A percentile compares a stretch with the other conserved stretches of the same genome.
phyloP scores from a whole-genome alignment of 35 echinoderm and acorn worm species.

The Antedon bifida region DNA sequence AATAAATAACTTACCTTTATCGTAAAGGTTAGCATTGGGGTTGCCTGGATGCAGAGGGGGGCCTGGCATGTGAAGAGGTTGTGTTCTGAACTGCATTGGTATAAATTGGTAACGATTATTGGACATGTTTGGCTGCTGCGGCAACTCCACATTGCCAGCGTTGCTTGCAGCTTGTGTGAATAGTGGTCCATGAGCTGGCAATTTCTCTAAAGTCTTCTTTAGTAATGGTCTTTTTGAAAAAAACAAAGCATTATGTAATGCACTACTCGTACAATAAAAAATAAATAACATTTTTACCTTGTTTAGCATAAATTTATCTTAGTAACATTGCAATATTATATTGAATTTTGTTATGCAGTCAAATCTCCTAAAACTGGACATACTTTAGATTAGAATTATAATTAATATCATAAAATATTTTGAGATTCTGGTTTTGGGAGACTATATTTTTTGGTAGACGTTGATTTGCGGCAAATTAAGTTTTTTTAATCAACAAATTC shows the following conservation, averaged over 20 bases:
- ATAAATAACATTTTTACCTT: background rate
- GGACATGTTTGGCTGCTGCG: background rate
- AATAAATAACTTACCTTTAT: slow-evolving; percentile 52
- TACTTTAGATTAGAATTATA: no score
- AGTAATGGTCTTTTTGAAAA: slow-evolving; percentile 46
- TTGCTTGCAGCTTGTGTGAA: background rate
- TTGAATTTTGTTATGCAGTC: no score
- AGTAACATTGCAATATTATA: no score
- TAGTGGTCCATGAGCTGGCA: slow-evolving; percentile 19
- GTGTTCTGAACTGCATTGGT: slow-evolving; percentile 71
- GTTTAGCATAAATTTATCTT: no score
- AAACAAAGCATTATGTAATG: background rate
- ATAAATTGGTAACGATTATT: slow-evolving; percentile 76
- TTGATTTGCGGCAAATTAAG: no score
- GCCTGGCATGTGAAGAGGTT: slow-evolving; percentile 59
- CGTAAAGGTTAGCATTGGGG: slow-evolving; percentile 35
- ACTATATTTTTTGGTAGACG: no score
- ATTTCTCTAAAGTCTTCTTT: slow-evolving; percentile 73
- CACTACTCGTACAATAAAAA: background rate
- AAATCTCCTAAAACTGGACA: no score
- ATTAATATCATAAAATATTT: no score
- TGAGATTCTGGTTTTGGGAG: no score
- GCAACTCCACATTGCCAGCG: slow-evolving; percentile 36
- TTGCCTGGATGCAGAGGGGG: slow-evolving; percentile 22
- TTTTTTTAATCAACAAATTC: no score